phyloP scores from a whole-genome alignment of 2,888 invertebrate species.

The Emmelina monodactyla region DNA sequence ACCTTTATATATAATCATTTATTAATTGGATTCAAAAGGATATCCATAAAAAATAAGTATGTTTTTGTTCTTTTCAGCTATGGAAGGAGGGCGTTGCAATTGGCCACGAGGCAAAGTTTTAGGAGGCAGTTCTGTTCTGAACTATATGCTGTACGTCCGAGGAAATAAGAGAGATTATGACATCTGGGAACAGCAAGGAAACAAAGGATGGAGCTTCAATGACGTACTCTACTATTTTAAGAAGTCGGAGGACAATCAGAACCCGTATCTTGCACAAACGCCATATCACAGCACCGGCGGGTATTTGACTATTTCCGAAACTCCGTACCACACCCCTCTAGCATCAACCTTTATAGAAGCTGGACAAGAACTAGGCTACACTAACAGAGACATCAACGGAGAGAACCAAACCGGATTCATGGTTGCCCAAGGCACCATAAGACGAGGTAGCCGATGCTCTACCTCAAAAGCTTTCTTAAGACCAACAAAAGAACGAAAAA shows the following conservation, averaged over 20 bases:
- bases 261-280: slow-evolving; percentile 81
- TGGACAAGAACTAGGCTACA: slow-evolving; percentile 84
- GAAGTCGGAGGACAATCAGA: slow-evolving; percentile 90
- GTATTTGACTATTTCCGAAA: slow-evolving; percentile 84
- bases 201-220: slow-evolving; percentile 86
- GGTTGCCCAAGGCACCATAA: slow-evolving; percentile 83
- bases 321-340: slow-evolving; percentile 86
- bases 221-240: slow-evolving; percentile 86
- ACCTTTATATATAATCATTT: too few relatives aligned
- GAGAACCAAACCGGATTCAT: slow-evolving; percentile 88
- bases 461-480: slow-evolving; percentile 88
- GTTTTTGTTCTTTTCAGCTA: slow-evolving; percentile 65
- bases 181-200: slow-evolving; percentile 85
- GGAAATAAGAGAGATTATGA: slow-evolving; percentile 93
- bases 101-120: slow-evolving; percentile 93
- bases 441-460: slow-evolving; percentile 85
- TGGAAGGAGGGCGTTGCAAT: slow-evolving; percentile 85
- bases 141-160: slow-evolving; percentile 90
- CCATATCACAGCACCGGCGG: slow-evolving; percentile 83
- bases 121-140: slow-evolving; percentile 88
- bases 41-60: too few relatives aligned
- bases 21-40: too few relatives aligned
- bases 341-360: slow-evolving; percentile 83
- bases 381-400: slow-evolving; percentile 87
- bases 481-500: slow-evolving; percentile 79